Evolutionary conservation across 2,888 invertebrate species (phyloP).

Genomic region (Patella ulyssiponensis): DNA sequence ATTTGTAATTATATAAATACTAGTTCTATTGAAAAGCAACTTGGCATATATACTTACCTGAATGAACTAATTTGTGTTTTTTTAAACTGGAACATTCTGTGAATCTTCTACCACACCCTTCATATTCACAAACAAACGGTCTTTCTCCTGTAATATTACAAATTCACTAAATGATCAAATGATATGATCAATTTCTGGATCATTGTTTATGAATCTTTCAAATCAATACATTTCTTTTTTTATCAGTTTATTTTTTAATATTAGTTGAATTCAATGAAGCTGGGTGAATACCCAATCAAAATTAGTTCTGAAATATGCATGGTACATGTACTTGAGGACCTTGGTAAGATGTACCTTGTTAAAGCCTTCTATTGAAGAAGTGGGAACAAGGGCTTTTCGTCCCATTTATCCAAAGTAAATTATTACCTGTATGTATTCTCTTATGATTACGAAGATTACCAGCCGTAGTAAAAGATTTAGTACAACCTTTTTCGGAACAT

Average conservation of each 20-base stretch:
- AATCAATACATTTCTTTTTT: no score
- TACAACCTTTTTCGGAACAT: constrained; percentile 47
- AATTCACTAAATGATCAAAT: no score
- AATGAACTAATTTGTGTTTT: constrained; percentile 64
- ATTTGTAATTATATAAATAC: no score
- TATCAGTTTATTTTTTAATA: no score
- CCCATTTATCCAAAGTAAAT: constrained; percentile 35
- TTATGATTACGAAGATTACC: constrained; percentile 61
- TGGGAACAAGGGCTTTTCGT: background rate
- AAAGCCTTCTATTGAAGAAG: background rate
- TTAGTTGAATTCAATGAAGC: no score
- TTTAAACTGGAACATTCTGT: constrained; percentile 63
- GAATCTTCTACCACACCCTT: constrained; percentile 57
- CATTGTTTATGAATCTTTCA: no score
- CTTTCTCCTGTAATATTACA: constrained; percentile 54
- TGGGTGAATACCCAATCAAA: no score
- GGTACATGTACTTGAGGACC: no score
- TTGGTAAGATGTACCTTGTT: background rate
- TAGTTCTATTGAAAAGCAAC: background rate
- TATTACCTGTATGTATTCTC: constrained; percentile 55
- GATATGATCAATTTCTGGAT: no score
- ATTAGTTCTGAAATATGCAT: no score
- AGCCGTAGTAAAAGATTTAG: constrained; percentile 58
- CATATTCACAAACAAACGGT: constrained; percentile 56
- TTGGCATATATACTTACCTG: constrained; percentile 46